A percentile compares a stretch with the other conserved stretches of the same genome.
phyloP scores from a whole-genome alignment of 1,140 invertebrate species.

The Danaus plexippus region DNA sequence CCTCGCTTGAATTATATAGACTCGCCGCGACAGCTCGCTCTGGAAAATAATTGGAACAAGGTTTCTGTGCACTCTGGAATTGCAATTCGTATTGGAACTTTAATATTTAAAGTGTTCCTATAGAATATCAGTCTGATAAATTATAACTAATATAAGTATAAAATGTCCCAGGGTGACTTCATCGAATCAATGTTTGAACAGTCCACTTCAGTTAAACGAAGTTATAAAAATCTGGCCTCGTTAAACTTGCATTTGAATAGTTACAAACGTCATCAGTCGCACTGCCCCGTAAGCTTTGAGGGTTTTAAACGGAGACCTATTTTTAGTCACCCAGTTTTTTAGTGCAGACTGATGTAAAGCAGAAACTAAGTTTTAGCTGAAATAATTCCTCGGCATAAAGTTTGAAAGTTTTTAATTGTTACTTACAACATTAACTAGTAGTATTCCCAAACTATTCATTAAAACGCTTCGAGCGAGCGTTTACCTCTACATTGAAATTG shows the following conservation, averaged over 20 bases:
- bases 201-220: conserved; percentile 14
- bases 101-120: background rate
- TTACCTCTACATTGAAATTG: too few relatives aligned
- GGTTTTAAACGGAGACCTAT: conserved; percentile 24
- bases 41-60: conserved; percentile 13
- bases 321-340: conserved; percentile 24
- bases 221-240: conserved; percentile 21
- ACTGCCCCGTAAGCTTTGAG: conserved; percentile 6
- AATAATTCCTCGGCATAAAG: too few relatives aligned
- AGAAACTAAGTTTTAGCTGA: background rate
- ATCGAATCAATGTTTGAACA: conserved; percentile 8
- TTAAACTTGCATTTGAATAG: conserved; percentile 24
- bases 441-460: too few relatives aligned
- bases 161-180: conserved; percentile 7
- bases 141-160: too few relatives aligned
- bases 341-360: conserved; percentile 3
- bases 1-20: conserved; percentile 16
- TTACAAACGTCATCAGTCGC: conserved; percentile 14
- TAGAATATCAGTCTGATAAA: too few relatives aligned
- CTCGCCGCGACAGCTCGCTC: conserved; percentile 10
- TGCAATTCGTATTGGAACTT: background rate
- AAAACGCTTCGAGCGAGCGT: too few relatives aligned
- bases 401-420: too few relatives aligned
- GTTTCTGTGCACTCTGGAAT: conserved; percentile 1
- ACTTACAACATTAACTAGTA: too few relatives aligned